Evolutionary conservation across 2,113 vertebrate genomes (phyloP).

Genomic region (Eptesicus fuscus): DNA sequence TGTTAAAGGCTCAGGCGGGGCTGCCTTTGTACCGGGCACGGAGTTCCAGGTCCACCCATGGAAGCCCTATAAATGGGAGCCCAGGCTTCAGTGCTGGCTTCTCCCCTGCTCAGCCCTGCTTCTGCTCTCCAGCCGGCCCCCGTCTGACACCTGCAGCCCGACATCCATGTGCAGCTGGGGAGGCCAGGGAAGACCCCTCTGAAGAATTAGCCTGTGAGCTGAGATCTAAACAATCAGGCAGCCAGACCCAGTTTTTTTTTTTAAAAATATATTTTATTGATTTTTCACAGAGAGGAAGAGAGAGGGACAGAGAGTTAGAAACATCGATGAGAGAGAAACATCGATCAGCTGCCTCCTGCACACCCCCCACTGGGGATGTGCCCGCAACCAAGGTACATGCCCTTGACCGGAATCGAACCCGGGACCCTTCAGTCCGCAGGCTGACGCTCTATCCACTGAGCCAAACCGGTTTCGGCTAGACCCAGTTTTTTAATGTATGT

Average conservation of each 20-base stretch:
- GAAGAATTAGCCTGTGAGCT: background rate
- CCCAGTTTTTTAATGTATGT: too few relatives aligned
- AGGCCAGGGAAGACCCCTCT: background rate
- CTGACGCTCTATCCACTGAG: too few relatives aligned
- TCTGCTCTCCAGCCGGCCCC: background rate
- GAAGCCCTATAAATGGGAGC: conserved; percentile 44
- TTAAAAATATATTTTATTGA: too few relatives aligned
- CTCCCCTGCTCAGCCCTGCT: background rate
- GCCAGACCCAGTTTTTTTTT: background rate
- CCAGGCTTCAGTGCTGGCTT: background rate
- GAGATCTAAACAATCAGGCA: background rate
- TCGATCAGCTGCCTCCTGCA: too few relatives aligned
- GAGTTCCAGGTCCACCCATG: background rate
- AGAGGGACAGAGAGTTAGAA: too few relatives aligned
- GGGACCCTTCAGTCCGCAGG: too few relatives aligned
- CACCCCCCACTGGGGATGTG: too few relatives aligned
- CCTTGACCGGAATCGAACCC: too few relatives aligned
- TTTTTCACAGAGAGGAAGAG: too few relatives aligned
- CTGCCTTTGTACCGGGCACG: background rate
- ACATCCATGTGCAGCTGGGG: background rate
- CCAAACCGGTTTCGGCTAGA: too few relatives aligned
- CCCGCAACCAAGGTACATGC: too few relatives aligned
- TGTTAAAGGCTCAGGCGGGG: background rate
- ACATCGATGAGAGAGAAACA: too few relatives aligned
- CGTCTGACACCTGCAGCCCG: background rate